A percentile compares a stretch with the other conserved stretches of the same genome.
Evolutionary conservation across 1,140 invertebrate species (phyloP).

Genomic region (Drosophila trapezifrons): DNA sequence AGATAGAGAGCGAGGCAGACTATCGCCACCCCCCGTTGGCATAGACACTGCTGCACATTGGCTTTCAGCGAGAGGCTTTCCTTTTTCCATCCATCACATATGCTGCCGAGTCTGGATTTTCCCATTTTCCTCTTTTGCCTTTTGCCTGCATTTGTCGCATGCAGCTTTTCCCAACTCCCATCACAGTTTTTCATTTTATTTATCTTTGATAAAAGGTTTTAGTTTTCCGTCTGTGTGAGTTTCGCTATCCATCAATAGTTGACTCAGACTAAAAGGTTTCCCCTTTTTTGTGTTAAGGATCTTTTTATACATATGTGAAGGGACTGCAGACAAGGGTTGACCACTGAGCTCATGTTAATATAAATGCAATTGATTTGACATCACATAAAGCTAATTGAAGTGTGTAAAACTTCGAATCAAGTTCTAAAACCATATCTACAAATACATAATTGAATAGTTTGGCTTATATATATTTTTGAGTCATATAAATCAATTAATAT

Average conservation of each 20-base stretch:
- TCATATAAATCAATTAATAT: no score
- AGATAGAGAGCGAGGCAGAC: conserved; percentile 7
- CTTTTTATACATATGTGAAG: conserved; percentile 3
- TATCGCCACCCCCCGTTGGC: conserved; percentile 33
- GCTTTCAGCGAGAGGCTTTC: conserved; percentile 40
- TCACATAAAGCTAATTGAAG: no score
- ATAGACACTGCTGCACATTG: conserved; percentile 64
- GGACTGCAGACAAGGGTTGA: neutral
- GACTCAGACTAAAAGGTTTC: conserved; percentile 43
- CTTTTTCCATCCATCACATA: conserved; percentile 31
- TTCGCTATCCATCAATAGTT: conserved; percentile 52
- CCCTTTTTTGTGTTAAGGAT: conserved; percentile 32
- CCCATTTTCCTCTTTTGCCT: conserved; percentile 23
- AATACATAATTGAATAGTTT: no score
- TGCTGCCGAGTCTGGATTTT: conserved; percentile 39
- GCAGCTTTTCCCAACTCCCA: conserved; percentile 8
- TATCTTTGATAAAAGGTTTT: conserved; percentile 82
- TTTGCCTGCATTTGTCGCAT: conserved; percentile 59
- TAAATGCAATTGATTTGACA: neutral
- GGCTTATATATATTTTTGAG: no score
- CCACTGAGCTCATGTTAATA: neutral
- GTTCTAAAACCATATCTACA: neutral
- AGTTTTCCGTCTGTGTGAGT: conserved; percentile 44
- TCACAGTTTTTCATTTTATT: conserved; percentile 67
- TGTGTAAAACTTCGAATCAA: neutral